Base-by-base conservation (phyloP, 2,113 vertebrate genomes). In the Microtus richardsoni region DNA sequence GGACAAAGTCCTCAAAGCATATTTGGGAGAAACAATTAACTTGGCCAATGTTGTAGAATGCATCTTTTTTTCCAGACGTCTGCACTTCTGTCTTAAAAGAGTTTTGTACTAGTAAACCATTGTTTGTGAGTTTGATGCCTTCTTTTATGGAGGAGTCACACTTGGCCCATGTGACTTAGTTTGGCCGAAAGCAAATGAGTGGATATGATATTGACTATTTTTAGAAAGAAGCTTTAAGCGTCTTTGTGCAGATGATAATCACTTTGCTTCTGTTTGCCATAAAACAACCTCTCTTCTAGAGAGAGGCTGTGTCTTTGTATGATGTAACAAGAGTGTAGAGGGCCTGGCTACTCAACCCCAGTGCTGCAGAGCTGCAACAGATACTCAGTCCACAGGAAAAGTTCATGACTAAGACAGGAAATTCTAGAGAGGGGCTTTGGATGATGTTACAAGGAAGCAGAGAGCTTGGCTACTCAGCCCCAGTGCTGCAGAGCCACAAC, bases 261-360 rank as follows among this genome's bases (percentile, higher is more conserved):
- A 24, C 19, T 89, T 60, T 62, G 5, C 33, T 70, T 3, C 19
- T 60, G 11, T 60, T 26, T 47, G 7, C 33, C 22, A 41, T 39
- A 77, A 52, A 9, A 70, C 2, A 62, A 41, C 21, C 5, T 3
- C 0, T 64, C 3, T 7, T 36, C 11, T n/a, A 41, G 9, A 41
- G 54, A 28, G 44, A 52, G 24, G 22, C 12, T 44, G 19, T 78
- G 58, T 52, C 17, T 49, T 60, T 47, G 26, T 1, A 58, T 36
- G 64, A n/a, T 73, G 47, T 49, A 19, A 66, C 26, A 85, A 82
- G 24, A 5, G 26, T 47, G 24, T 4, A n/a, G 44, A 68, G 21
- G 47, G 4, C 13, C 2, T 41, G 11, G 0, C 41, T 30, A 41
- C 22, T 49, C 36, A n/a, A 8, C 4, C 11, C 28, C 2, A 36